Base-by-base conservation (phyloP, 2,113 vertebrate genomes). In the Sarotherodon lohbergeri region DNA sequence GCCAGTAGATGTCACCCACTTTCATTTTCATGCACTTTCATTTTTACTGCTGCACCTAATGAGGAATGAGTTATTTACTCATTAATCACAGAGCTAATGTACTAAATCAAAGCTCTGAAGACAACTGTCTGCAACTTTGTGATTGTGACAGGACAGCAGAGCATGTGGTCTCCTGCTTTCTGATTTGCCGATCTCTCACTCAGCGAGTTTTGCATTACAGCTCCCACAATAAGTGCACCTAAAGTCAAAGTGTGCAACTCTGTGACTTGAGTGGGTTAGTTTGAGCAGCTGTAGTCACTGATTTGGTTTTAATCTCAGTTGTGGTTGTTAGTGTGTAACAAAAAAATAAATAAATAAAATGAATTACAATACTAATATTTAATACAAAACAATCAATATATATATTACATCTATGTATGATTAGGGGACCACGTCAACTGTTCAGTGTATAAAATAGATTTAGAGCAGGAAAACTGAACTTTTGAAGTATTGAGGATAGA, bases 201-300 rank as follows among this genome's bases (percentile, higher is more conserved):
- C 57, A 29, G 24, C 3, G 0, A 1, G 56, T 29, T 59, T 16
- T 59, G 2, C 59, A 34, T 6, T 34, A 61, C 0, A 61, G 16
- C 9, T 19, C 0, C 57, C 29, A 61, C 34, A 8, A 34, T 7
- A 7, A 34, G 34, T 34, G 34, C 34, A 36, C 16, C 5, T 19
- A 61, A 61, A 34, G 16, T 34, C 57, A 61, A 61, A 4, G 57
- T 61, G 57, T 34, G 0, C 29, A 61, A 61, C 59, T 61, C 0
- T 34, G 5, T 61, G 29, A 63, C 29, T 34, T 0, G 59, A 6
- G 1, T 11, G 29, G 5, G 59, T 0, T 1, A 2, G 0, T 34
- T 19, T 34, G 59, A 34, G 9, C 29, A 34, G 9, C 59, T 6
- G 9, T 63, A 63, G 0, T 0, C 29, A 6, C 59, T 34, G 16